Evolutionary conservation across 2,888 invertebrate species (phyloP).

Genomic region (Aphrophora alni): DNA sequence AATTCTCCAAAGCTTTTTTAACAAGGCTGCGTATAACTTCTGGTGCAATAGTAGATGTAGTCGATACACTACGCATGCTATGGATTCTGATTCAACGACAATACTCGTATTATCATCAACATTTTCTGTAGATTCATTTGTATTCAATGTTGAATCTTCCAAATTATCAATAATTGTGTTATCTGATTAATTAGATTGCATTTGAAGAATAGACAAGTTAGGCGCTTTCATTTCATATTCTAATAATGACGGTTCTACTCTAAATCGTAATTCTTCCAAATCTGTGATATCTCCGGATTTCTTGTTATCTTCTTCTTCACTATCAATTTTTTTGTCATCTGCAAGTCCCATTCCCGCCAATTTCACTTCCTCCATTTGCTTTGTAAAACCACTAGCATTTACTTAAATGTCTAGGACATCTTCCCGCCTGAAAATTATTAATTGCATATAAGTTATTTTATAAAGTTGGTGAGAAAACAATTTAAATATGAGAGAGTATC

Average conservation of each 20-base stretch:
- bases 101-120: slow-evolving; percentile 17
- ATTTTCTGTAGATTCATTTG: background rate
- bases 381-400: slow-evolving; percentile 88
- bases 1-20: slow-evolving; percentile 69
- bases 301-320: slow-evolving; percentile 50
- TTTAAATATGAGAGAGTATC: no score
- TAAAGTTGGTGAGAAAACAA: no score
- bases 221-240: slow-evolving; percentile 24
- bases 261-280: slow-evolving; percentile 44
- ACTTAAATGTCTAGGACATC: slow-evolving; percentile 88
- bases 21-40: slow-evolving; percentile 76
- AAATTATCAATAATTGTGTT: no score
- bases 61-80: slow-evolving; percentile 52
- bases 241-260: slow-evolving; percentile 40
- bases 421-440: slow-evolving; percentile 66
- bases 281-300: slow-evolving; percentile 46
- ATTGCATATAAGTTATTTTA: no score
- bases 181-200: no score
- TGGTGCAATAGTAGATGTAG: slow-evolving; percentile 83
- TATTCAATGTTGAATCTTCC: no score
- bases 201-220: background rate
- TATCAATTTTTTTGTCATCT: slow-evolving; percentile 54
- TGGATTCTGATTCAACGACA: slow-evolving; percentile 16
- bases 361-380: slow-evolving; percentile 78
- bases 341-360: slow-evolving; percentile 65